Conservation (phyloP, 2,888 invertebrate genomes). For the Lithophane socia region DNA sequence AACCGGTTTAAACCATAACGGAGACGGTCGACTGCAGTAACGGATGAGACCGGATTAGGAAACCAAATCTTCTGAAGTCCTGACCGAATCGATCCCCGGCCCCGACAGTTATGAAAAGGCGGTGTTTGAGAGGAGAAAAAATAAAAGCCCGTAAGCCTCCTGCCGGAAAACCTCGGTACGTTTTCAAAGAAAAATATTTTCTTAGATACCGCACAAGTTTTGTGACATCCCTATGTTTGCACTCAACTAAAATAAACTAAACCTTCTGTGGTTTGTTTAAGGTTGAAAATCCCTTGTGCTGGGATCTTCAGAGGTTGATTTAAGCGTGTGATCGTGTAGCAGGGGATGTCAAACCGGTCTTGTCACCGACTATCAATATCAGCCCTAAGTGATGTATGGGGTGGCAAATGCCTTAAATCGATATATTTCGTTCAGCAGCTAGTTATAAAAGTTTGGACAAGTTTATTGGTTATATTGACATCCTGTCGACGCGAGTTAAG, state of each 20-base stretch:
- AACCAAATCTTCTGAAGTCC: slow-evolving; percentile 76
- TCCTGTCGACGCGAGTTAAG: slow-evolving; percentile 77
- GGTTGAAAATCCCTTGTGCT: slow-evolving; percentile 52
- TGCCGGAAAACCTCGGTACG: slow-evolving; percentile 81
- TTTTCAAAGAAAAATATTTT: slow-evolving; percentile 85
- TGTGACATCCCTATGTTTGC: slow-evolving; percentile 68
- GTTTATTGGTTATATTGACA: slow-evolving; percentile 88
- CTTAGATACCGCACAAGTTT: slow-evolving; percentile 82
- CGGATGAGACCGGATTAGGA: slow-evolving; percentile 80
- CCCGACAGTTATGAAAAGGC: slow-evolving; percentile 87
- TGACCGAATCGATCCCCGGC: slow-evolving; percentile 77
- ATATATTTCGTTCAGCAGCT: slow-evolving; percentile 86
- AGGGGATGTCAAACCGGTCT: slow-evolving; percentile 81
- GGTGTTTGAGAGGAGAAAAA: slow-evolving; percentile 78
- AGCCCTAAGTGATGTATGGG: slow-evolving; percentile 86
- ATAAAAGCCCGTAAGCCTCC: slow-evolving; percentile 82
- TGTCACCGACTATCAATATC: slow-evolving; percentile 89
- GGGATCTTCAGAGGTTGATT: slow-evolving; percentile 49
- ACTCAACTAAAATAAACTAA: slow-evolving; percentile 15
- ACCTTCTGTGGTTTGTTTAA: slow-evolving; percentile 64
- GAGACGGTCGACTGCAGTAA: slow-evolving; percentile 58
- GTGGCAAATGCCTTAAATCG: slow-evolving; percentile 87
- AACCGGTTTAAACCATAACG: slow-evolving; percentile 61
- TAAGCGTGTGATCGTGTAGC: slow-evolving; percentile 64
- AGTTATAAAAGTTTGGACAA: slow-evolving; percentile 85